phyloP scores from a whole-genome alignment of 2,888 invertebrate genomes.

The Clunio marinus region DNA sequence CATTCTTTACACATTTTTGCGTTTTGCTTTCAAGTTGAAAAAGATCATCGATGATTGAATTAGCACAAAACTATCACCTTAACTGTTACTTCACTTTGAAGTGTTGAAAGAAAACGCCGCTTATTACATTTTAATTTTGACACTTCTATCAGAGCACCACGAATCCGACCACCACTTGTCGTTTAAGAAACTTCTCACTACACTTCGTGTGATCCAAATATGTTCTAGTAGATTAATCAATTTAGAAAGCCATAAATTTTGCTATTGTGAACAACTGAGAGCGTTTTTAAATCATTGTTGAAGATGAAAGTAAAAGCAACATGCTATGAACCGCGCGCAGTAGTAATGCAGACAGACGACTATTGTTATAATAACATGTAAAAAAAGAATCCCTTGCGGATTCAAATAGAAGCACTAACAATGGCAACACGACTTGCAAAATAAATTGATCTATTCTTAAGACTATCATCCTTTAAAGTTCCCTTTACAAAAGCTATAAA shows the following conservation, averaged over 20 bases:
- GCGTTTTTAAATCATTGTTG: neutral
- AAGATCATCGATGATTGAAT: neutral
- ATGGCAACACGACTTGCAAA: constrained; percentile 15
- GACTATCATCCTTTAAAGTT: neutral
- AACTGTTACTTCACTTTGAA: neutral
- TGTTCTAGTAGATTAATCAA: too few species aligned
- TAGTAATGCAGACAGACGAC: neutral
- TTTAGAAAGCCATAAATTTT: neutral
- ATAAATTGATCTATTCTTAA: constrained; percentile 3
- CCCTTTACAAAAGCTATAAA: neutral
- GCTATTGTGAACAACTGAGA: neutral
- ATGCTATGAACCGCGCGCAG: neutral
- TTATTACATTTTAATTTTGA: constrained; percentile 6
- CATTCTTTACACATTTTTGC: neutral
- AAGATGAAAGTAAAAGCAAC: constrained; percentile 4
- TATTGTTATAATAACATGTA: neutral
- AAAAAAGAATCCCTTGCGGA: too few species aligned
- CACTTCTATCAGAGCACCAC: neutral
- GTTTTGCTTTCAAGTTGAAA: too few species aligned
- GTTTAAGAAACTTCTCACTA: too few species aligned
- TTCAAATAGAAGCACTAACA: constrained; percentile 1
- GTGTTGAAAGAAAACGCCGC: constrained; percentile 2
- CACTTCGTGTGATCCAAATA: too few species aligned
- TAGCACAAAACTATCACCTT: neutral
- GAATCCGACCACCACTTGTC: too few species aligned